Evolutionary conservation across 2,797 vertebrate genomes (phyloP), one percentile per base, ranked within the genome.

Genomic region (Pitangus sulphuratus): DNA sequence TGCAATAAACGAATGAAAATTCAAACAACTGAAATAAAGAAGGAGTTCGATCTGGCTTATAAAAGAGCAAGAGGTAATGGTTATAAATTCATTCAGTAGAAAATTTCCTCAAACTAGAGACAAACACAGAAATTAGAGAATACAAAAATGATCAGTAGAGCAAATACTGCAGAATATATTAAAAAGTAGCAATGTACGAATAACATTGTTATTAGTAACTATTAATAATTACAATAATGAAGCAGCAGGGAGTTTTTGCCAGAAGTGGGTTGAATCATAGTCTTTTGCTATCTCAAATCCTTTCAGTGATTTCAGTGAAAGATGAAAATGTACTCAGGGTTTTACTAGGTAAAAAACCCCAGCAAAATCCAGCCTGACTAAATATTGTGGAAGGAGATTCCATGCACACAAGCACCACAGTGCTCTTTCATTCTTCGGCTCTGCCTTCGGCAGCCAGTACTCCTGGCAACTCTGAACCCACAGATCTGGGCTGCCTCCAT

Each of bases 381-480:
- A 44, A 16, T 33, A 58, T 33, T 1, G 3, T 30, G 33, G 35
- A 54, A 61, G 48, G 30, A 86, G 4, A 39, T 20, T 53, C 51
- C 40, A 16, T 1, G 28, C 33, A 50, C 71, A 7, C 7, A 48
- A 51, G 13, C 0, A 4, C 18, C 62, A 13, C 5, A 31, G 54
- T 1, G 20, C 78, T 51, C 0, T 0, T 40, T 58, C 19, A 1
- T 42, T 80, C 45, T 84, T 50, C 2, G 0, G 39, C 3, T 7
- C 39, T 86, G 79, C 35, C 54, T 94, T 58, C 78, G 77, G 54
- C 2, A 2, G 74, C 58, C 45, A 70, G 4, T 28, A 40, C 37
- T 50, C 48, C 9, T 60, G 30, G 75, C 48, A 76, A 11, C 48
- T 56, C 33, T 28, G 68, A 80, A 74, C 37, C 60, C 26, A 47